Percentiles rank a stretch among this genome's conserved stretches.
Evolutionary conservation across 1,140 invertebrate genomes (phyloP).

Genomic region (Triops longicaudatus): DNA sequence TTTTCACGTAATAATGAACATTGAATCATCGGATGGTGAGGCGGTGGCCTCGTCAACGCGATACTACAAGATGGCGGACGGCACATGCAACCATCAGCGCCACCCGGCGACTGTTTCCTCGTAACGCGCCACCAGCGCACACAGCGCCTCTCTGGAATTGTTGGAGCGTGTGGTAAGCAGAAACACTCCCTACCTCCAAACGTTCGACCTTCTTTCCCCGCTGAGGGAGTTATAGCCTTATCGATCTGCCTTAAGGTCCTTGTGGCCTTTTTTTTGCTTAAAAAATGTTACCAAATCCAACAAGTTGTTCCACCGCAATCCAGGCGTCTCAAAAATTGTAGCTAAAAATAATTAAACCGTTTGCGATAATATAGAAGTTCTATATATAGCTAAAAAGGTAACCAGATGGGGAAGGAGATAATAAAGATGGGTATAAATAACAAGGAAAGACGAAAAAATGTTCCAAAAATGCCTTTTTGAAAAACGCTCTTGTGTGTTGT

Average conservation of each 20-base stretch:
- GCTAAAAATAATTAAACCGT: neutral
- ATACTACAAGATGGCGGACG: slow-evolving; percentile 8
- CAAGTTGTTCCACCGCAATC: neutral
- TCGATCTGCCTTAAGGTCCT: neutral
- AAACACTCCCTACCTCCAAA: too few species aligned
- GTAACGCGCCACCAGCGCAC: neutral
- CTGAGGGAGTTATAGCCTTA: neutral
- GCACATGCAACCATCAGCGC: neutral
- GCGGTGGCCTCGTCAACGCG: slow-evolving; percentile 13
- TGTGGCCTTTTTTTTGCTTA: neutral
- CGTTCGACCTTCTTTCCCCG: neutral
- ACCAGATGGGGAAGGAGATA: neutral
- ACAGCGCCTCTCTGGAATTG: neutral
- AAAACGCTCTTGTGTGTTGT: neutral
- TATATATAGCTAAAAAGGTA: slow-evolving; percentile 13
- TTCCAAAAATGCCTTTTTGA: neutral
- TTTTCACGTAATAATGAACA: neutral
- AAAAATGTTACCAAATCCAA: neutral
- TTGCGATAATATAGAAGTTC: slow-evolving; percentile 4
- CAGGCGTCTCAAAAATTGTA: neutral
- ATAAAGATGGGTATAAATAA: neutral
- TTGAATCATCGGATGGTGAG: slow-evolving; percentile 15
- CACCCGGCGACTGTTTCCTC: neutral
- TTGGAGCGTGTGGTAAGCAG: neutral
- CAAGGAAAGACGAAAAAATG: neutral